Conservation (phyloP, 2,113 vertebrate genomes). For the Hippolais icterina region DNA sequence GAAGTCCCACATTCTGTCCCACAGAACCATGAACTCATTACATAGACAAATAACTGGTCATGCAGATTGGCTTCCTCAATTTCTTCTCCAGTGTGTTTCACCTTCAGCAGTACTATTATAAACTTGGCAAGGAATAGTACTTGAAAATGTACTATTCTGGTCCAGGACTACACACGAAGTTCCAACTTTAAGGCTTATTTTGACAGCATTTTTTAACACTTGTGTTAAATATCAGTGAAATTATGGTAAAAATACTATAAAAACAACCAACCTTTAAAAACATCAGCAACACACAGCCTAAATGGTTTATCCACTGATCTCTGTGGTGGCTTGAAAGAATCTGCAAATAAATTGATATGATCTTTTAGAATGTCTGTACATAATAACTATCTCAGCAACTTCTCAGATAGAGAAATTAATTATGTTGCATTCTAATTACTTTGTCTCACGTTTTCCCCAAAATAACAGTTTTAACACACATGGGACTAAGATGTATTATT, state of each 20-base stretch:
- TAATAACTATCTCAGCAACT: not conserved
- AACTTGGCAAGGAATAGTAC: not conserved
- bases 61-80: not conserved
- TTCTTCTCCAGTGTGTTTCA: not conserved
- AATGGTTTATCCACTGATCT: constrained; percentile 94
- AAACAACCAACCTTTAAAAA: constrained; percentile 91
- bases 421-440: not conserved
- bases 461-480: not conserved
- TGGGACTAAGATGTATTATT: not conserved
- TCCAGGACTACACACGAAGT: not conserved
- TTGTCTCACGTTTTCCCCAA: not conserved
- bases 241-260: not conserved
- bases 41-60: not conserved
- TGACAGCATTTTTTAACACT: not conserved
- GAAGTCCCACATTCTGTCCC: not conserved
- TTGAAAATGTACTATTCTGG: not conserved
- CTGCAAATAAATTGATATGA: constrained; percentile 68
- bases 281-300: constrained; percentile 92
- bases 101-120: not conserved
- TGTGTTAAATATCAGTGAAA: not conserved
- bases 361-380: not conserved
- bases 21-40: not conserved
- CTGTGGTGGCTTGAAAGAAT: constrained; percentile 91
- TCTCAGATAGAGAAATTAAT: not conserved
- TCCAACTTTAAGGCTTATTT: not conserved